phyloP scores from a whole-genome alignment of 2,888 invertebrate species.

The Platycheirus albimanus region DNA sequence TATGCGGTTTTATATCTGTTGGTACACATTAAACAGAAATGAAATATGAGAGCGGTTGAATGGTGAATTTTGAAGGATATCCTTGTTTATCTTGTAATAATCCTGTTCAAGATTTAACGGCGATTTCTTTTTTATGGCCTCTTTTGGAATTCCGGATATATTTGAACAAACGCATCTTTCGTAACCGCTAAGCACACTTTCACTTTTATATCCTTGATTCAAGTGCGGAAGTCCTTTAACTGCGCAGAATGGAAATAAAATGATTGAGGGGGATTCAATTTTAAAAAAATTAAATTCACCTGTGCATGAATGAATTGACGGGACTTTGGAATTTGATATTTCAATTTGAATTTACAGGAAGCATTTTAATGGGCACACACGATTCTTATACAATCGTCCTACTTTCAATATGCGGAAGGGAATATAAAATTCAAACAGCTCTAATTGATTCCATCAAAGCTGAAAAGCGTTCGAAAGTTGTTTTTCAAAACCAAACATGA shows the following conservation, averaged over 20 bases:
- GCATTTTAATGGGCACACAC: too few relatives aligned
- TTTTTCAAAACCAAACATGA: too few relatives aligned
- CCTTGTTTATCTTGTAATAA: slow-evolving; percentile 69
- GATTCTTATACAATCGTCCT: too few relatives aligned
- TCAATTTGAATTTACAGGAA: background rate
- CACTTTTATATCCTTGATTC: slow-evolving; percentile 28
- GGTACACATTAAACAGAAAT: slow-evolving; percentile 22
- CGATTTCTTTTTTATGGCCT: slow-evolving; percentile 20
- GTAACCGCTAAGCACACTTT: slow-evolving; percentile 67
- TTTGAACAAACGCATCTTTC: background rate
- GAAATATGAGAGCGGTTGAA: slow-evolving; percentile 59
- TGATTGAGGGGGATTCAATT: slow-evolving; percentile 25
- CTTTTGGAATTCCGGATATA: slow-evolving; percentile 21
- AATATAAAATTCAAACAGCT: too few relatives aligned
- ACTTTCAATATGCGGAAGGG: too few relatives aligned
- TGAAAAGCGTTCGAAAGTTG: too few relatives aligned
- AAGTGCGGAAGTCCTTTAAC: slow-evolving; percentile 60
- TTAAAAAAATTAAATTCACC: slow-evolving; percentile 45
- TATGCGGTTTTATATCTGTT: slow-evolving; percentile 47
- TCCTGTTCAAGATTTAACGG: slow-evolving; percentile 70
- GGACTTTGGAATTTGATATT: background rate
- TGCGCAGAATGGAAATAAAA: slow-evolving; percentile 36
- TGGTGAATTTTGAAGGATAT: slow-evolving; percentile 43
- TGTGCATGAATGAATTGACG: background rate
- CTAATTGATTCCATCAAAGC: too few relatives aligned